Base-by-base conservation (phyloP, 2,797 vertebrate species). In the Siniperca undulata region DNA sequence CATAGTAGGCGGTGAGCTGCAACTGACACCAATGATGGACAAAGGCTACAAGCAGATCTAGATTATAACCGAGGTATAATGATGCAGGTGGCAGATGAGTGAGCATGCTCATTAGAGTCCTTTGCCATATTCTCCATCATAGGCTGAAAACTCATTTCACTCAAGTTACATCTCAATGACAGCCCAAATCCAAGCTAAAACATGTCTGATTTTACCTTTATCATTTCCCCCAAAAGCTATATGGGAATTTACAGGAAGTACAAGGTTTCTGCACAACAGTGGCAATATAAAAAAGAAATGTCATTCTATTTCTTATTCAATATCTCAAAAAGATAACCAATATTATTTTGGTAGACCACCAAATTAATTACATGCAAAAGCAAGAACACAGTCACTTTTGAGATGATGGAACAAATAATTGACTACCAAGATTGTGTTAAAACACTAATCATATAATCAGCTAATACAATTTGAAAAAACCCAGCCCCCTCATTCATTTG, bases 51-150 rank as follows among this genome's bases (percentile, higher is more conserved):
- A 3, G 62, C 70, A 50, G 53, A 78, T 48, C 78, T 34, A 44
- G 55, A 73, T 76, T 73, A 50, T 36, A 70, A 68, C 34, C 19
- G 73, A 80, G 77, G 80, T 88, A 84, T 66, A 30, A 70, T 56
- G 65, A 61, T n/a, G 52, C 73, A 84, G 70, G 74, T 77, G 82
- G 72, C 73, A 50, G 70, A 56, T 19, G 27, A 48, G 24, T 16
- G 20, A 56, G 36, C 59, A 19, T 53, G 58, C 55, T 81, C 42
- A 68, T 13, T 70, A 5, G 48, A 65, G 24, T 30, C 8, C 46
- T 19, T 24, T 59, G 40, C 8, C 4, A 1, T 34, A 17, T 81
- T 78, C 34, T n/a, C 36, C 17, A 48, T 27, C 30, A 2, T 3
- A 69, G 53, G 53, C 50, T 56, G 27, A 46, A 59, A 52, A 30